These are phyloP conservation scores for Dasyurus viverrinus DNA, from an alignment of 2,113 vertebrate genomes.

Conservation along the genomic window DNA sequence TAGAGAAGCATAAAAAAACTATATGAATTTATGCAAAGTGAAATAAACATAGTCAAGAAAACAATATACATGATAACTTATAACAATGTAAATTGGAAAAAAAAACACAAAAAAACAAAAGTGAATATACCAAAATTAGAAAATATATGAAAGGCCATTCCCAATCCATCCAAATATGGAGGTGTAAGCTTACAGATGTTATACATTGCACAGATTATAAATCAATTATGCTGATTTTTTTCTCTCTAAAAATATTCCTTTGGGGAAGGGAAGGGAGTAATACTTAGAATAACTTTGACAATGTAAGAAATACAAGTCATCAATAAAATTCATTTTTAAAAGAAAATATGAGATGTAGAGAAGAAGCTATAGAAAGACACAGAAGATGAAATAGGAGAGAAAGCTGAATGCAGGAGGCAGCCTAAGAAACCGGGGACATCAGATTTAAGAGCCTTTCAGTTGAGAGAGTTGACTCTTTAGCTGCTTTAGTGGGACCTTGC, in stretches of 20 bases:
- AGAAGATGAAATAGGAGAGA: not conserved
- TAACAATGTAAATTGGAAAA: not conserved
- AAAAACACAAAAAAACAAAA: not conserved
- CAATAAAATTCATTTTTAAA: not conserved
- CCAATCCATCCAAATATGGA: not conserved
- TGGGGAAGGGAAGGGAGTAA: not conserved
- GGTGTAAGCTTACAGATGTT: not conserved
- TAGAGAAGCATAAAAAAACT: not conserved
- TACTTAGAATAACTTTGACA: not conserved
- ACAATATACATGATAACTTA: not conserved
- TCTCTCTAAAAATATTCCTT: not conserved
- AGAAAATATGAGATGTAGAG: not conserved
- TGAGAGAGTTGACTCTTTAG: not conserved
- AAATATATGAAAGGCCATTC: not conserved
- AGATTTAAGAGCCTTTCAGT: not conserved
- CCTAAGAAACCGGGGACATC: not conserved
- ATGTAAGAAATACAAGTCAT: not conserved
- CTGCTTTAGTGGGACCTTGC: not conserved
- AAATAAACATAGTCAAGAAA: not conserved
- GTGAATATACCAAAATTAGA: not conserved
- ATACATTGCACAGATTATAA: not conserved
- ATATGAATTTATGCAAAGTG: not conserved
- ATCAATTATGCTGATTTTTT: not conserved
- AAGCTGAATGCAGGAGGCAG: not conserved
- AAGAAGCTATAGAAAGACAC: not conserved